Evolutionary conservation across 2,888 invertebrate species (phyloP), one percentile per base, ranked within the genome.

Genomic region (Isoperla grammatica): DNA sequence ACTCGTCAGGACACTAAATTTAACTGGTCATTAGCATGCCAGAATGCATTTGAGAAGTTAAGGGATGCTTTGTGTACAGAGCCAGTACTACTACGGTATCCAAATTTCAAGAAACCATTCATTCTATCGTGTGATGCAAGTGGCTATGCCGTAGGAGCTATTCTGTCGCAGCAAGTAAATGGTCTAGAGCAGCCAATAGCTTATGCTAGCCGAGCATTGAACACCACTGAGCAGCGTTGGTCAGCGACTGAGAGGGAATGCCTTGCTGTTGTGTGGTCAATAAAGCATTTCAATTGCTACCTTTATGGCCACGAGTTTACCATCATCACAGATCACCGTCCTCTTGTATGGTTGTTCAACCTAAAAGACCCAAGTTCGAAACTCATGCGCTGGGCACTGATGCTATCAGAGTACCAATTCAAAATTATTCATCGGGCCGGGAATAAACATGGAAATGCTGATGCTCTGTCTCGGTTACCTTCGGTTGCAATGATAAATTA

Each of bases 1-100:
- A 49, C 67, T 2, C 65, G 67, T 29, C 66, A 69, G 39, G 62
- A 64, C 3, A 56, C 13, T 1, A 3, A 5, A 6, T 68, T 66
- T 48, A n/a, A 48, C 13, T 69, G 67, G 66, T 59, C 13, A 0
- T 17, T 22, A 2, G 42, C 39, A 17, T 62, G 65, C 15, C 53
- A 68, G 42, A 13, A 49, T 11, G 65, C 67, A 1, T 65, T 67
- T 39, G 59, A 63, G 17, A 15, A 17, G 6, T 39, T 69, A 2
- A 64, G 61, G 17, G 42, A 57, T 1, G 22, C 53, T 9, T 57
- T 67, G 37, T 60, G 61, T 17, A 55, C 48, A 6, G 58, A 65
- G 8, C 43, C 66, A 2, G 63, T 66, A 1, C 45, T 69, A 13
- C n/a, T n/a, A n/a, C 57, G 59, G 17, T 65, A 61, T 45, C 65